Evolutionary conservation across 1,140 invertebrate species (phyloP), one percentile per base, ranked within the genome.

Genomic region (Latrodectus geometricus): DNA sequence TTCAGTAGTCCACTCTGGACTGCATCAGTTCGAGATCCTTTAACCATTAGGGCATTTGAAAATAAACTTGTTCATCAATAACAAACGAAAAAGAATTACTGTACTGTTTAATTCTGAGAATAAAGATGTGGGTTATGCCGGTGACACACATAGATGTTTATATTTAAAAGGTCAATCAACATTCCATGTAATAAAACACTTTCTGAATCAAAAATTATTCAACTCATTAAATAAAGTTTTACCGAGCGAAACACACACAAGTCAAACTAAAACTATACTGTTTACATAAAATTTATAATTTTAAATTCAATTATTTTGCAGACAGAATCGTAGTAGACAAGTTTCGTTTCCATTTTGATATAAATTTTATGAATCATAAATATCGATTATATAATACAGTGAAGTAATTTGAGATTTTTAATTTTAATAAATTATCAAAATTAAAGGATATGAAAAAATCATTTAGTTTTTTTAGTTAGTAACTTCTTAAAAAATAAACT

Each of bases 1-100:
- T 78, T 65, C n/a, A 78, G 50, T 14, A 77, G 83, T 50, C 83
- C 83, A 49, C 74, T 9, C 0, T 86, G 83, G 83, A 86, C 83
- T 21, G 17, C 17, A 72, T 56, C 66, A 21, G 17, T 15, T 54
- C 23, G 21, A 61, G 66, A 86, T 77, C 77, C 73, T 66, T 61
- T 78, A 49, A 86, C 83, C 83, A 86, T 86, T 56, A 77, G 83
- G 48, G 52, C 49, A 54, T 75, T 20, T 52, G 20, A 75, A 73
- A 48, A 73, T 68, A 23, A 75, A 23, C 12, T 61, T 74, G 61
- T 50, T 11, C 14, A 49, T 52, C 20, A 65, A 74, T 21, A 50
- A 83, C 54, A 65, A 68, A 74, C 61, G 17, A 14, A 74, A 11
- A 72, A 7, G 15, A 35, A 74, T 35, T 15, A 81, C 23, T 70